Evolutionary conservation across 1,140 invertebrate genomes (phyloP), one percentile per base, ranked within the genome.

Genomic region (Linepithema humile): DNA sequence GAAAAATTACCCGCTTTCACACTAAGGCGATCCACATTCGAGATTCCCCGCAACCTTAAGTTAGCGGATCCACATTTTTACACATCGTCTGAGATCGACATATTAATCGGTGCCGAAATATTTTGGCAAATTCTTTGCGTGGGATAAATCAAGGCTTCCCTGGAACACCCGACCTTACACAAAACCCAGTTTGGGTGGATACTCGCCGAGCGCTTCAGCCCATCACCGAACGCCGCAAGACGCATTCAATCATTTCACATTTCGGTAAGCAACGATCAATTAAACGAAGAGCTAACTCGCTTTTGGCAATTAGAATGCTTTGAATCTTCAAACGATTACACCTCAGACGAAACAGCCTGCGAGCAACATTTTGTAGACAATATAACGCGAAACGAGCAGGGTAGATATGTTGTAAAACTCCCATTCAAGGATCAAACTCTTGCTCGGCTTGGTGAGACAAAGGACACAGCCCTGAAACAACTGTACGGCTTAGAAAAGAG

Each of bases 31-130:
- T 17, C 2, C 1, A 17, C 12, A 48, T 48, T 48, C 17, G 12
- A 4, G 1, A 23, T 65, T n/a, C n/a, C n/a, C n/a, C n/a, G n/a
- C n/a, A n/a, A n/a, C n/a, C n/a, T n/a, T n/a, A n/a, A n/a, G n/a
- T n/a, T n/a, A 23, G 88, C 89, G 2, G 91, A 92, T 84, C 72
- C 88, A 4, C 32, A 83, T 0, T 91, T 91, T 69, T 45, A 89
- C 53, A 17, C 60, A 17, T 57, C 82, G 10, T 32, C 57, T 2
- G 60, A 86, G 20, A 85, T 91, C 7, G 87, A 93, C 62, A 0
- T n/a, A n/a, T n/a, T n/a, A n/a, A n/a, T n/a, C n/a, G n/a, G n/a
- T n/a, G 87, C 88, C 3, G 87, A 88, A 43, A 12, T 85, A 23
- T 92, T 91, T 78, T 92, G 83, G 75, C 50, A 89, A 20, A 20